Conservation (phyloP, 2,888 invertebrate genomes). For the Latrodectus elegans region DNA sequence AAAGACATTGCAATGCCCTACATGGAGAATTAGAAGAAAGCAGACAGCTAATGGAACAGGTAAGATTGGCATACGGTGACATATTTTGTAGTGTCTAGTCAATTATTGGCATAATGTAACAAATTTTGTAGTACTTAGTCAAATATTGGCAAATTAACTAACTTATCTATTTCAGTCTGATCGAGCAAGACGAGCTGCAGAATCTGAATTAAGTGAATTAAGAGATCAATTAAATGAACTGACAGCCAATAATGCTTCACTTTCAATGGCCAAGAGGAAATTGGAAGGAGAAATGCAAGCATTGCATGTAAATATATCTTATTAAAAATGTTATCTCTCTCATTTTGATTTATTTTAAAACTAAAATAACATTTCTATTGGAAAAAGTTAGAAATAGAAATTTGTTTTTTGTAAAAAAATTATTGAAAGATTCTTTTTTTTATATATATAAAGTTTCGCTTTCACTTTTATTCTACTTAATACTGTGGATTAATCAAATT, state of each 20-base stretch:
- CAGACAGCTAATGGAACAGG: conserved; percentile 94
- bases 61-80: conserved; percentile 41
- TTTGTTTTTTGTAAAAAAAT: neutral
- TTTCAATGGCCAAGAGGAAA: conserved; percentile 99
- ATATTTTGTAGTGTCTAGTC: no score
- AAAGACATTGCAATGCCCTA: conserved; percentile 96
- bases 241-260: conserved; percentile 92
- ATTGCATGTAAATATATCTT: conserved; percentile 82
- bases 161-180: conserved; percentile 80
- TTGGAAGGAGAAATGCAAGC: conserved; percentile 98
- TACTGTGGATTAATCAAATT: neutral
- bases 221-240: conserved; percentile 99
- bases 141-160: neutral
- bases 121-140: no score
- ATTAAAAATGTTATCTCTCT: neutral
- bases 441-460: no score
- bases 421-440: no score
- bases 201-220: conserved; percentile 97
- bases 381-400: neutral
- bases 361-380: neutral
- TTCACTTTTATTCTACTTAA: no score
- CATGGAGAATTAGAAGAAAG: conserved; percentile 99
- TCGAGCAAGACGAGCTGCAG: conserved; percentile 97
- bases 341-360: neutral
- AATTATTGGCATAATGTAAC: no score